Evolutionary conservation across 1,140 invertebrate genomes (phyloP).

Genomic region (honey bee (Apis mellifera)): DNA sequence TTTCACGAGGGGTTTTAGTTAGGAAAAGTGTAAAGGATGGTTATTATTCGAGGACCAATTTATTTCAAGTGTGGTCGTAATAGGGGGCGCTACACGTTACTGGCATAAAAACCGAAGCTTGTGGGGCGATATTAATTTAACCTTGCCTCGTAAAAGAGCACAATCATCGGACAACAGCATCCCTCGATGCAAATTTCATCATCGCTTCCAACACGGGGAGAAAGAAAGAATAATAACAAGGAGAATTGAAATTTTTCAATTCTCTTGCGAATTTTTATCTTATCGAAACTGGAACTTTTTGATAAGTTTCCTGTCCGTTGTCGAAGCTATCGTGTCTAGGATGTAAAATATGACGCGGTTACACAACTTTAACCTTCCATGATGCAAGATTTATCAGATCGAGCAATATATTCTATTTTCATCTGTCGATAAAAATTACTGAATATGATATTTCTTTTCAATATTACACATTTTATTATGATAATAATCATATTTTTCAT

Average conservation of each 20-base stretch:
- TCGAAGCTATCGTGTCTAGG: neutral
- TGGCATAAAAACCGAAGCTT: neutral
- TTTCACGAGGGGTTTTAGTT: neutral
- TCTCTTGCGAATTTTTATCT: neutral
- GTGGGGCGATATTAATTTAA: conserved; percentile 14
- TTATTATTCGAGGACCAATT: neutral
- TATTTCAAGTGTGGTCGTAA: neutral
- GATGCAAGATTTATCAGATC: too few species aligned
- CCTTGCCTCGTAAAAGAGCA: neutral
- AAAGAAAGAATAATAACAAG: neutral
- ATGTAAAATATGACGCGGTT: neutral
- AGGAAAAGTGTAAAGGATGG: neutral
- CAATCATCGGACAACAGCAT: neutral
- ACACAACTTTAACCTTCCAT: too few species aligned
- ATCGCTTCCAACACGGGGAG: neutral
- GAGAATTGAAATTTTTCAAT: neutral
- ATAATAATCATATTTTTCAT: too few species aligned
- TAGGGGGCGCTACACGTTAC: neutral
- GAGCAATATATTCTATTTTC: too few species aligned
- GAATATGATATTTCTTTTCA: too few species aligned
- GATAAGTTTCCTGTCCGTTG: neutral
- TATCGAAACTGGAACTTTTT: neutral
- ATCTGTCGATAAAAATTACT: neutral
- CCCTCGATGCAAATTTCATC: neutral
- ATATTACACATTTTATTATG: too few species aligned